Evolutionary conservation across 1,140 invertebrate genomes (phyloP).

Genomic region (Pachyrhynchus sulphureomaculatus): DNA sequence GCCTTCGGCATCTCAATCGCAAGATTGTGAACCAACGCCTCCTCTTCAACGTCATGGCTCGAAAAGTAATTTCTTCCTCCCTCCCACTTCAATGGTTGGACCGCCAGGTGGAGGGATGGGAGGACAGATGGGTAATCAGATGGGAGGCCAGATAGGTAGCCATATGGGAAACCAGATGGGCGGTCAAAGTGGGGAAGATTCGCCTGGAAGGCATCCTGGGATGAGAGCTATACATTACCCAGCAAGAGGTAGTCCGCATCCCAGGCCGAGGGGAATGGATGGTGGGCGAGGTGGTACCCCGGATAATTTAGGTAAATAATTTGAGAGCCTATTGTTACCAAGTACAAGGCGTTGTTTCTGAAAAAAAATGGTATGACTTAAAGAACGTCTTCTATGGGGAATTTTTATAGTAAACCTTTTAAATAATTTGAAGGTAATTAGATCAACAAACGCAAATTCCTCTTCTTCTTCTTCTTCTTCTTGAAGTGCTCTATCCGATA

Average conservation of each 20-base stretch:
- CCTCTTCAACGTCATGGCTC: slow-evolving; percentile 87
- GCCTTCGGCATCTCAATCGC: slow-evolving; percentile 82
- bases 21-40: slow-evolving; percentile 91
- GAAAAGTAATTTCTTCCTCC: slow-evolving; percentile 88
- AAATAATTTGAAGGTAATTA: too few species aligned
- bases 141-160: slow-evolving; percentile 3
- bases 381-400: too few species aligned
- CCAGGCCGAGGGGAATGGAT: slow-evolving; percentile 67
- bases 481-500: too few species aligned
- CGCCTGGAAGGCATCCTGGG: slow-evolving; percentile 18
- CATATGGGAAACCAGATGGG: slow-evolving; percentile 8
- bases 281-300: slow-evolving; percentile 69
- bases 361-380: too few species aligned
- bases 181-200: slow-evolving; percentile 13
- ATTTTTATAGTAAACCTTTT: too few species aligned
- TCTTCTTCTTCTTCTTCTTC: too few species aligned
- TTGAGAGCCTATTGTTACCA: too few species aligned
- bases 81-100: slow-evolving; percentile 55
- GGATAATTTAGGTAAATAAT: slow-evolving; percentile 50
- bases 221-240: slow-evolving; percentile 19
- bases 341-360: too few species aligned
- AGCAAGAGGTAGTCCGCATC: slow-evolving; percentile 71
- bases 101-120: background rate
- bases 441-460: too few species aligned
- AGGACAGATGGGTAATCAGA: background rate